Conservation (phyloP, 2,797 vertebrate species). For the Apogon talboti region DNA sequence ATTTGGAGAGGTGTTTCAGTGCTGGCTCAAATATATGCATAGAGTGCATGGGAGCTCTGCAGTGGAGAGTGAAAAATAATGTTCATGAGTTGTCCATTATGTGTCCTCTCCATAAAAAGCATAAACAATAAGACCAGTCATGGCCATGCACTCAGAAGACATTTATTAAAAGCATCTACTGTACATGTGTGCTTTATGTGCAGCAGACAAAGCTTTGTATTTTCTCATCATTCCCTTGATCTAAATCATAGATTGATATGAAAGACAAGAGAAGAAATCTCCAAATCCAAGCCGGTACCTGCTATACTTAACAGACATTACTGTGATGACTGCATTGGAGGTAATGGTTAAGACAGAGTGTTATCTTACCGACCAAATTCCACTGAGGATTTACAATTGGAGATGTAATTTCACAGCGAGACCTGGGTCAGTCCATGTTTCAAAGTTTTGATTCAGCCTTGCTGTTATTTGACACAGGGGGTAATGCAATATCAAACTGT, state of each 20-base stretch:
- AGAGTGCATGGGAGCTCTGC: constrained; percentile 45
- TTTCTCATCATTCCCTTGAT: constrained; percentile 36
- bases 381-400: constrained; percentile 19
- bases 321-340: constrained; percentile 15
- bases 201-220: constrained; percentile 25
- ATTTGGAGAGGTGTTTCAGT: constrained; percentile 50
- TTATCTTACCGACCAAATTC: constrained; percentile 16
- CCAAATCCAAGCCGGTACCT: constrained; percentile 1
- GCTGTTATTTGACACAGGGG: constrained; percentile 12
- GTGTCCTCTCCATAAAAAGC: constrained; percentile 40
- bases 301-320: constrained; percentile 5
- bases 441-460: constrained; percentile 19
- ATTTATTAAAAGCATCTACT: constrained; percentile 31
- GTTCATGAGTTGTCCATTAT: constrained; percentile 48
- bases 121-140: constrained; percentile 36
- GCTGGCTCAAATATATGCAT: constrained; percentile 63
- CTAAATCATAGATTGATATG: constrained; percentile 26
- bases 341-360: constrained; percentile 3
- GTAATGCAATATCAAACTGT: constrained; percentile 5
- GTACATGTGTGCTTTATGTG: constrained; percentile 5
- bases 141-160: constrained; percentile 19
- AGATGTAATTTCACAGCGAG: constrained; percentile 21
- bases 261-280: constrained; percentile 10
- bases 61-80: constrained; percentile 32
- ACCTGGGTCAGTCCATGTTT: constrained; percentile 12